Evolutionary conservation across 2,113 vertebrate species (phyloP).

Genomic region (Lophochroa leadbeateri): DNA sequence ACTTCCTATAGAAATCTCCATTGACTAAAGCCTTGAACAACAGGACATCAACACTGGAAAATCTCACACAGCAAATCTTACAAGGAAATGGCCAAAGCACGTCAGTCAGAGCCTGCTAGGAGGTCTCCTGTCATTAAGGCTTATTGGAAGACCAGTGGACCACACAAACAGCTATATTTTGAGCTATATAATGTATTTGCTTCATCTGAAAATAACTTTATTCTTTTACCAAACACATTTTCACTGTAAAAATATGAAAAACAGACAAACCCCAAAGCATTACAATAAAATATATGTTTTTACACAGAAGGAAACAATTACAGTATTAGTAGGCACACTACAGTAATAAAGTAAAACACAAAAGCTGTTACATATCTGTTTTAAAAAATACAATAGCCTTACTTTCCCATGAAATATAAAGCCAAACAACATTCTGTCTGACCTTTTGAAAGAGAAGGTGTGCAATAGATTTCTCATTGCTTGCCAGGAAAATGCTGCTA

Average conservation of each 20-base stretch:
- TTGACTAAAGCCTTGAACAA: neutral
- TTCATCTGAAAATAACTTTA: neutral
- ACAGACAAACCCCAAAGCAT: neutral
- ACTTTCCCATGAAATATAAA: neutral
- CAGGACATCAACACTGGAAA: neutral
- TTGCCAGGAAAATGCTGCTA: neutral
- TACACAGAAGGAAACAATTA: neutral
- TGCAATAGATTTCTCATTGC: neutral
- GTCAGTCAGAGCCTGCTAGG: neutral
- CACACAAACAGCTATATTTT: neutral
- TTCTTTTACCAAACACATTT: neutral
- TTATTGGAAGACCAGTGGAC: neutral
- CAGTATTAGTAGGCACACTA: rapidly evolving
- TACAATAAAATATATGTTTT: neutral
- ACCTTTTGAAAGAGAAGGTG: neutral
- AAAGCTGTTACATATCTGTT: neutral
- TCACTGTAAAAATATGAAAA: neutral
- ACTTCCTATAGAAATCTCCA: neutral
- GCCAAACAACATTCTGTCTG: neutral
- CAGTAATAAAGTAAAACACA: neutral
- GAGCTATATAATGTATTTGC: rapidly evolving
- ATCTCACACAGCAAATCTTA: neutral
- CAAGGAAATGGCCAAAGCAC: neutral
- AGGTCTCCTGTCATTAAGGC: neutral
- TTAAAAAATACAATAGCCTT: neutral